These are phyloP conservation scores for Auanema freiburgensis DNA, from an alignment of 2,888 invertebrate species.

Conservation along the genomic window DNA sequence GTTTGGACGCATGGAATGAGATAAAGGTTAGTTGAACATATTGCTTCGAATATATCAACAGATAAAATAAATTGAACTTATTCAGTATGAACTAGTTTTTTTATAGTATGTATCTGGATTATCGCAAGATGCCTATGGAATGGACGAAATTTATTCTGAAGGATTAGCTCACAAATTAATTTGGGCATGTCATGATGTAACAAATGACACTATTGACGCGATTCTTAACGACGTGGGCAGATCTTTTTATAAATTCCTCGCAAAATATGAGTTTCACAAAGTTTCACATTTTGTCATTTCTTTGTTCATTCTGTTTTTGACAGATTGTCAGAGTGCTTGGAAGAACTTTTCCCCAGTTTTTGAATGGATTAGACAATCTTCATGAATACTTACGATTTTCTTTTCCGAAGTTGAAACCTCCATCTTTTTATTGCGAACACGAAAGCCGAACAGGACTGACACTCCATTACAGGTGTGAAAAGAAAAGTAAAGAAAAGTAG, in stretches of 20 bases:
- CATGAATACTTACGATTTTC: conserved; percentile 58
- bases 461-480: conserved; percentile 77
- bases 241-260: conserved; percentile 49
- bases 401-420: conserved; percentile 78
- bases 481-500: conserved; percentile 6
- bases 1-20: conserved; percentile 81
- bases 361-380: conserved; percentile 62
- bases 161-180: conserved; percentile 49
- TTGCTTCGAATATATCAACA: neutral
- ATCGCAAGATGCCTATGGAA: conserved; percentile 37
- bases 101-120: conserved; percentile 52
- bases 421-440: conserved; percentile 94
- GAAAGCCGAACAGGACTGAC: conserved; percentile 89
- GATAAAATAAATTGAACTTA: neutral
- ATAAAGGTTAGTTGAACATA: conserved; percentile 49
- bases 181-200: conserved; percentile 56
- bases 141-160: conserved; percentile 48
- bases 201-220: conserved; percentile 37
- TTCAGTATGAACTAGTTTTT: neutral
- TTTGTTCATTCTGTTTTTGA: conserved; percentile 10
- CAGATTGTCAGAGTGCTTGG: conserved; percentile 59
- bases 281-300: conserved; percentile 26
- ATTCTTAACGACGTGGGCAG: conserved; percentile 40
- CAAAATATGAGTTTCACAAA: conserved; percentile 56
- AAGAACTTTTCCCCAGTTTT: conserved; percentile 60